Evolutionary conservation across 2,888 invertebrate species (phyloP).

Genomic region (Invenusta paracnida): DNA sequence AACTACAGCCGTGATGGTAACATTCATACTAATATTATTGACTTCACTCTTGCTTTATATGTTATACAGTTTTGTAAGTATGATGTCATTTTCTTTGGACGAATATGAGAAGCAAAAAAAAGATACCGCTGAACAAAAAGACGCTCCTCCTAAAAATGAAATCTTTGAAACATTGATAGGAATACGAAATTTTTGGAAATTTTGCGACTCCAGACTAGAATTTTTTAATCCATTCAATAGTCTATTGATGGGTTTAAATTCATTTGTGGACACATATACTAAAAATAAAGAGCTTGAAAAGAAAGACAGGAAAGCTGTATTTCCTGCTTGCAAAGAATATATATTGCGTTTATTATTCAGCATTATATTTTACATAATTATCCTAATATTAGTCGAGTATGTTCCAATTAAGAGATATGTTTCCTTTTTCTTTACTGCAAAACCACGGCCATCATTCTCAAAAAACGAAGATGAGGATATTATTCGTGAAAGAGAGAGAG

Average conservation of each 20-base stretch:
- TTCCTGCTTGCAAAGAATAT: background rate
- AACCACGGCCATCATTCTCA: background rate
- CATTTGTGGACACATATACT: too few relatives aligned
- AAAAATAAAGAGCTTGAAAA: too few relatives aligned
- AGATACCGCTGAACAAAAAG: too few relatives aligned
- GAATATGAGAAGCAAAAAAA: too few relatives aligned
- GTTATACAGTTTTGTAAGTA: too few relatives aligned
- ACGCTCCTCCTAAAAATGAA: too few relatives aligned
- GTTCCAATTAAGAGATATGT: background rate
- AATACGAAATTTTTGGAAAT: too few relatives aligned
- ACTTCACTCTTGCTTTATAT: too few relatives aligned
- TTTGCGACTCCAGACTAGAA: background rate
- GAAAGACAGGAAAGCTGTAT: background rate
- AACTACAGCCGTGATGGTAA: background rate
- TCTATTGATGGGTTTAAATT: background rate
- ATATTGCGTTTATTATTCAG: background rate
- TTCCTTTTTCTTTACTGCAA: background rate
- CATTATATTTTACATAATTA: background rate
- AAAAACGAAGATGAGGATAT: constrained; percentile 21
- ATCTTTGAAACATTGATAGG: too few relatives aligned
- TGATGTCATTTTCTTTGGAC: too few relatives aligned
- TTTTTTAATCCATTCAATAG: background rate
- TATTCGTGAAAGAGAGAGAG: background rate
- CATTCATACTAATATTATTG: background rate
- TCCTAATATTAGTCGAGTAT: background rate